These are phyloP conservation scores for Drosophila ironensis DNA, from an alignment of 1,140 invertebrate genomes.

Conservation along the genomic window DNA sequence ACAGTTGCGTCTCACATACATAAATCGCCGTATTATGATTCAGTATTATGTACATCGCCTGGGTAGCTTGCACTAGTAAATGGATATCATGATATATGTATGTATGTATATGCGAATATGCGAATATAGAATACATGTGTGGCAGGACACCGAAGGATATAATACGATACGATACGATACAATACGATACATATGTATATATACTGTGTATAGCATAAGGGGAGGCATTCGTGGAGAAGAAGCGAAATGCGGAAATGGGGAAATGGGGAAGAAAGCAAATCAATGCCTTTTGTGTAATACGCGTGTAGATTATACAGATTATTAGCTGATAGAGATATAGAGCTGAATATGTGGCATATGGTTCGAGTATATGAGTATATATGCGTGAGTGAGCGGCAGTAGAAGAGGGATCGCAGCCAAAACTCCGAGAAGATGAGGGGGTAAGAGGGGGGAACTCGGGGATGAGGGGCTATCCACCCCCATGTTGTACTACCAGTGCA, in stretches of 20 bases:
- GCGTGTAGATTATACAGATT: conserved; percentile 16
- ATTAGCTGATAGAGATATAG: conserved; percentile 27
- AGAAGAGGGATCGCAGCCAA: conserved; percentile 11
- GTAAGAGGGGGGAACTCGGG: background rate
- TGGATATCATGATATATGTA: too few relatives aligned
- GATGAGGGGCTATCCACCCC: conserved; percentile 65
- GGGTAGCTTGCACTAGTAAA: conserved; percentile 78
- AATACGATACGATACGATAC: too few relatives aligned
- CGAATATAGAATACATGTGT: background rate
- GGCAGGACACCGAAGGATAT: background rate
- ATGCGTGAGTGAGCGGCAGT: conserved; percentile 39
- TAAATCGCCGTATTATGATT: conserved; percentile 58
- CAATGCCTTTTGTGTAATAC: conserved; percentile 43
- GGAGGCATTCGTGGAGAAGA: too few relatives aligned
- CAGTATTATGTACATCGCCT: conserved; percentile 76
- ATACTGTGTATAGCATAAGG: too few relatives aligned
- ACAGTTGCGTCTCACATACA: conserved; percentile 73
- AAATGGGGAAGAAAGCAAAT: conserved; percentile 40
- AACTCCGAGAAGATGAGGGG: conserved; percentile 8
- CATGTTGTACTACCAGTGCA: conserved; percentile 82
- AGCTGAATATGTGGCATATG: conserved; percentile 54
- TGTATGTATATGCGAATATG: conserved; percentile 4
- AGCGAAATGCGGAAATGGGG: conserved; percentile 6
- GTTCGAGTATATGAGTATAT: conserved; percentile 47
- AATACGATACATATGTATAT: background rate